A percentile compares a stretch with the other conserved stretches of the same genome.
Conservation (phyloP, 1,140 invertebrate genomes). For the Anastatus disparis region DNA sequence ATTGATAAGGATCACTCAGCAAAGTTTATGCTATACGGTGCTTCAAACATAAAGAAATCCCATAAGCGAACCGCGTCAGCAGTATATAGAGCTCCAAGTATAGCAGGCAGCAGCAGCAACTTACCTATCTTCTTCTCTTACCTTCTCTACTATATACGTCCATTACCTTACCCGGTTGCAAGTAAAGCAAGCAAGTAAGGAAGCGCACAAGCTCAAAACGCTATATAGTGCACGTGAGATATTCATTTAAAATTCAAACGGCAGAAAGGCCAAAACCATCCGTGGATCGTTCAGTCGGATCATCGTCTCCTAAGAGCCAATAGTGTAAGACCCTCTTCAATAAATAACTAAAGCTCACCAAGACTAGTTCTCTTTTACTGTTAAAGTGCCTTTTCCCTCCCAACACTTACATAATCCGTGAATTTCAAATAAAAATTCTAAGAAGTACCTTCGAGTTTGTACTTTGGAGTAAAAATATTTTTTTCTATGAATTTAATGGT, state of each 20-base stretch:
- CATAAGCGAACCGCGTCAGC: neutral
- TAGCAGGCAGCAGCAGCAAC: too few species aligned
- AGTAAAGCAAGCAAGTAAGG: too few species aligned
- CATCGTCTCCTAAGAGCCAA: conserved; percentile 15
- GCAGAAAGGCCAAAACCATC: neutral
- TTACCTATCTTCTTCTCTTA: too few species aligned
- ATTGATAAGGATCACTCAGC: neutral
- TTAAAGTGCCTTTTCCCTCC: neutral
- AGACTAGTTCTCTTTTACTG: neutral
- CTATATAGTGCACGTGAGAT: neutral
- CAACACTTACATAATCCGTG: neutral
- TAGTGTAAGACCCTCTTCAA: conserved; percentile 2
- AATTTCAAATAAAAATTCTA: too few species aligned
- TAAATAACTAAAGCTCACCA: conserved; percentile 9
- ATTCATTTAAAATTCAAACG: conserved; percentile 22
- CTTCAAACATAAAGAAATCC: neutral
- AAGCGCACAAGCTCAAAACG: too few species aligned
- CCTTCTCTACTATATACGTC: too few species aligned
- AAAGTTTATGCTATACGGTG: neutral
- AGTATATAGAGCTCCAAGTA: neutral
- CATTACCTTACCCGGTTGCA: neutral
- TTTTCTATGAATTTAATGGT: too few species aligned
- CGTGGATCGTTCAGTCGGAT: neutral
- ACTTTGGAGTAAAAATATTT: too few species aligned
- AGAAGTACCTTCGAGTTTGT: too few species aligned